Evolutionary conservation across 2,797 vertebrate genomes (phyloP).

Genomic region (Dicrostonyx torquatus): DNA sequence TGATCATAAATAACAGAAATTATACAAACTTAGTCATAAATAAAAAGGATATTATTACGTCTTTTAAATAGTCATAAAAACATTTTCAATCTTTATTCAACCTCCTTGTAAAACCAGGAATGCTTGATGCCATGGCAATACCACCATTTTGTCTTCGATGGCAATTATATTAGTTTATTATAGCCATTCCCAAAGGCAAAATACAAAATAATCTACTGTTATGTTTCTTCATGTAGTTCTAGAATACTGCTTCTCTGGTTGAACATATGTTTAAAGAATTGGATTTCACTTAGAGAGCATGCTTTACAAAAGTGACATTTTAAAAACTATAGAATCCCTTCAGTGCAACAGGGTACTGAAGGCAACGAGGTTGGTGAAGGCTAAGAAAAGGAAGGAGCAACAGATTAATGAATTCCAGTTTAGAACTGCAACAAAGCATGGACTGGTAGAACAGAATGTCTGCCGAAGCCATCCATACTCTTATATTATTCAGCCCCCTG

Average conservation of each 20-base stretch:
- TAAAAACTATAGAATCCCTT: neutral
- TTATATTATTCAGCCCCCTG: neutral
- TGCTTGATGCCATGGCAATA: neutral
- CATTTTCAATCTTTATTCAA: neutral
- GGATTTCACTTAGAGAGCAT: neutral
- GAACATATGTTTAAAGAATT: neutral
- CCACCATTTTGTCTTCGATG: neutral
- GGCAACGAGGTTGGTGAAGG: neutral
- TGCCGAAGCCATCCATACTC: neutral
- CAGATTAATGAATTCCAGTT: neutral
- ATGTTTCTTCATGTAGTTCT: neutral
- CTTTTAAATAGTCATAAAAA: neutral
- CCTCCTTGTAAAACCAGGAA: neutral
- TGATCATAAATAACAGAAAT: neutral
- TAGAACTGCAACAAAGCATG: neutral
- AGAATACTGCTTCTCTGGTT: neutral
- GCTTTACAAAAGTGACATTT: neutral
- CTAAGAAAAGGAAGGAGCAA: neutral
- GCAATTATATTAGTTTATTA: neutral
- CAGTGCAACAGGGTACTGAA: neutral
- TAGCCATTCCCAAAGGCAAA: neutral
- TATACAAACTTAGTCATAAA: neutral
- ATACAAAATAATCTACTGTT: neutral
- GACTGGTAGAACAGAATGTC: neutral
- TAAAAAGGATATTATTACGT: neutral